phyloP scores from a whole-genome alignment of 2,113 vertebrate species.

The Salvator merianae region DNA sequence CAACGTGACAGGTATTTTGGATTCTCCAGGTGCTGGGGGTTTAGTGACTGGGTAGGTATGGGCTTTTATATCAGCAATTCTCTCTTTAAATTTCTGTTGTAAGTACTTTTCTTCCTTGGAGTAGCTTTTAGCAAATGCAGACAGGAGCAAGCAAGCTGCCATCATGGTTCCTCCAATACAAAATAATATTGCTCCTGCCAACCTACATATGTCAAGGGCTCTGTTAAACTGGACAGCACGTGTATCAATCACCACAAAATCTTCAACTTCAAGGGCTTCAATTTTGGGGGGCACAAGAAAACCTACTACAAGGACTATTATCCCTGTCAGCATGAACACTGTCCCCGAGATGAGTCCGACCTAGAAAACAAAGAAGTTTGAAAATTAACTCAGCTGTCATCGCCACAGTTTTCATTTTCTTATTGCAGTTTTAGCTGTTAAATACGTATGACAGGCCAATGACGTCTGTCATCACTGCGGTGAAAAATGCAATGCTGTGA shows the following conservation, averaged over 20 bases:
- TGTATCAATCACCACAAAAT: slow-evolving; percentile 87
- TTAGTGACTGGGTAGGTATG: slow-evolving; percentile 86
- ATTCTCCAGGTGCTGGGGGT: slow-evolving; percentile 86
- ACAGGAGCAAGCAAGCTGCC: slow-evolving; percentile 89
- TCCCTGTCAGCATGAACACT: slow-evolving; percentile 86
- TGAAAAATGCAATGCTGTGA: background rate
- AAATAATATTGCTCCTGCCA: slow-evolving; percentile 91
- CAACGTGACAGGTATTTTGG: slow-evolving; percentile 92
- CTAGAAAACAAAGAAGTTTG: slow-evolving; percentile 68
- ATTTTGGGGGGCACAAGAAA: slow-evolving; percentile 89
- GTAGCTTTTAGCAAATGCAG: slow-evolving; percentile 87
- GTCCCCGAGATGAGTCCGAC: slow-evolving; percentile 91
- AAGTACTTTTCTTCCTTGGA: slow-evolving; percentile 92
- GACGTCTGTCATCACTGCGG: background rate
- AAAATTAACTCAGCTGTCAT: background rate
- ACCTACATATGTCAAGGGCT: slow-evolving; percentile 91
- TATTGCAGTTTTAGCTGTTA: background rate
- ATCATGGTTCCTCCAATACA: slow-evolving; percentile 89
- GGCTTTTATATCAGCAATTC: slow-evolving; percentile 86
- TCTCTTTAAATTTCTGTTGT: slow-evolving; percentile 94
- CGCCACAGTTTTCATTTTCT: background rate
- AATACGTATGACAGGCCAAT: background rate
- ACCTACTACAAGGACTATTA: slow-evolving; percentile 89
- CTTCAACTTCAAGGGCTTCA: slow-evolving; percentile 92
- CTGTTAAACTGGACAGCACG: slow-evolving; percentile 88